Base-by-base conservation (phyloP, 2,888 invertebrate species). In the Mamestra brassicae region DNA sequence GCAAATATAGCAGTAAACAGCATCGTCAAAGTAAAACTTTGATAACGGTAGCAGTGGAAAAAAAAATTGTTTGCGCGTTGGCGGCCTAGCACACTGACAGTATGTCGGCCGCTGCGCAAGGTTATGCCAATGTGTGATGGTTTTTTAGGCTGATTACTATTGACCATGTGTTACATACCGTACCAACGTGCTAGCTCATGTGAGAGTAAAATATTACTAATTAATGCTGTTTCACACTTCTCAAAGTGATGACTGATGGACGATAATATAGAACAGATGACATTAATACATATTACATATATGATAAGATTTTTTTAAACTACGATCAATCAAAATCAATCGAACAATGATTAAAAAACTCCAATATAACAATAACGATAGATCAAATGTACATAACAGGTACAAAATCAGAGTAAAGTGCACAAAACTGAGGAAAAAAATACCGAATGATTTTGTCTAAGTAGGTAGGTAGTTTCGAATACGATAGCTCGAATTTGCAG, bases 1-100 rank as follows among this genome's bases (percentile, higher is more conserved):
- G 84, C 86, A 88, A 87, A 88, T 84, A 79, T 89, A 89, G 87
- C 89, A 89, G 90, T 89, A 89, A 90, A 90, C 85, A 88, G 76
- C 81, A 75, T 86, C 84, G 80, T 85, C 87, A 85, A 88, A 87
- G 82, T 75, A 88, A 87, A 88, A 80, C 80, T 84, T 84, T 84
- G 83, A 87, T 91, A 90, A 91, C 91, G 91, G 91, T 90, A 86
- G 81, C 85, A 61, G 72, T 76, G 68, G 80, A 83, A 26, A 89
- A 90, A 90, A 90, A 90, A 89, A 87, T 72, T 85, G 84, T 89
- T 88, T 86, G 83, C 79, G 83, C 69, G 79, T 80, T 83, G 83
- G 82, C 79, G 83, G 79, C 83, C 78, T 83, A 85, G 78, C 74
- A 74, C 50, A 80, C 61, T 84, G 87, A 81, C 87, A 87, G 85